Evolutionary conservation across 2,113 vertebrate species (phyloP), one percentile per base, ranked within the genome.

Genomic region (Psilopogon haemacephalus): DNA sequence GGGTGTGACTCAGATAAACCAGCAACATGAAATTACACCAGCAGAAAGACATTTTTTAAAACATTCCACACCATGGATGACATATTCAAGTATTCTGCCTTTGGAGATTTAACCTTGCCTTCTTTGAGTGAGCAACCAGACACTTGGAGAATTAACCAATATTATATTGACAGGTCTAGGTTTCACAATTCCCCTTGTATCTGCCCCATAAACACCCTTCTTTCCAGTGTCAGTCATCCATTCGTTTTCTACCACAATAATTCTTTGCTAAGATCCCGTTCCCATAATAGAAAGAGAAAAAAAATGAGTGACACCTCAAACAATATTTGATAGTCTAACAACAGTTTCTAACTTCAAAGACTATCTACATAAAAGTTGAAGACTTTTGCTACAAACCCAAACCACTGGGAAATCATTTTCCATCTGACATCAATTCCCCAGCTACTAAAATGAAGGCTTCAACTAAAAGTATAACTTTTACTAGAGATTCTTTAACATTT

Each of bases 351-450:
- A 97, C 98, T 98, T 98, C 98, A 98, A 98, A 98, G 97, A 95
- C 95, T 96, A 97, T 97, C 96, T 96, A 98, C 98, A 98, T 98
- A 97, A 98, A 98, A 98, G 98, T 98, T 98, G 98, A 98, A 98
- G 97, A 98, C 97, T 98, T 97, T 97, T 97, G 97, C 97, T 98
- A 97, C 96, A 97, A 97, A 96, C 96, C 97, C 96, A 97, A 97
- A 90, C 98, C 97, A 97, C 21, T 97, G 98, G 97, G 98, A 98
- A 98, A 98, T 98, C 97, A 97, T 97, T 97, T 97, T 96, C 96
- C 95, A 91, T 94, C 97, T 98, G 97, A 98, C 98, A 98, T 96
- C 94, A 98, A 98, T 97, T 98, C 97, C 97, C 97, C 88, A 96
- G 97, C 93, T 94, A 93, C 94, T 89, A 84, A 92, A 97, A 95